phyloP scores from a whole-genome alignment of 2,888 invertebrate species.

The Melieria picta region DNA sequence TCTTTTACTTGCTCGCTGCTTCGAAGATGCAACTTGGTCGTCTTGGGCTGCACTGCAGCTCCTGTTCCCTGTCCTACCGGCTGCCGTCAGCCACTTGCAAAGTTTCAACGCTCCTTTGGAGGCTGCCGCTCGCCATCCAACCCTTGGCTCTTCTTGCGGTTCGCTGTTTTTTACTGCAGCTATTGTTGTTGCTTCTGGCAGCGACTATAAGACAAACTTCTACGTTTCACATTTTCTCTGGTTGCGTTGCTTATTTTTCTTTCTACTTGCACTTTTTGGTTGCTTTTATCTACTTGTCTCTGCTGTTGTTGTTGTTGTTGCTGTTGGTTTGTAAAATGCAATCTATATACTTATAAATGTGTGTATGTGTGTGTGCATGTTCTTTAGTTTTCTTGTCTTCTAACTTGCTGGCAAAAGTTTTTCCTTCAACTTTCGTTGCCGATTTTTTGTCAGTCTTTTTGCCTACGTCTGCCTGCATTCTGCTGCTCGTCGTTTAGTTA shows the following conservation, averaged over 20 bases:
- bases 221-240: conserved; percentile 42
- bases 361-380: neutral
- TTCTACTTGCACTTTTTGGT: conserved; percentile 19
- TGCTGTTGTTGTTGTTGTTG: neutral
- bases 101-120: conserved; percentile 1
- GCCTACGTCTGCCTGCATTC: neutral
- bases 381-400: neutral
- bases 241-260: conserved; percentile 6
- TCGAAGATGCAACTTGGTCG: conserved; percentile 7
- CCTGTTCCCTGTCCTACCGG: conserved; percentile 1
- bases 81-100: conserved; percentile 1
- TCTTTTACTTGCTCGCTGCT: conserved; percentile 5
- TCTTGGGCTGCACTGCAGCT: neutral
- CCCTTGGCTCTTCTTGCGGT: neutral
- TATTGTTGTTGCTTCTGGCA: neutral
- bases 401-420: neutral
- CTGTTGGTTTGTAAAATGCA: neutral
- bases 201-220: conserved; percentile 51
- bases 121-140: conserved; percentile 13
- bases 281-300: conserved; percentile 30
- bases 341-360: neutral
- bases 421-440: no score
- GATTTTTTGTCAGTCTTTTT: neutral
- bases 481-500: neutral
- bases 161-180: neutral